Conservation (phyloP, 2,113 vertebrate genomes). For the Bungarus multicinctus region DNA sequence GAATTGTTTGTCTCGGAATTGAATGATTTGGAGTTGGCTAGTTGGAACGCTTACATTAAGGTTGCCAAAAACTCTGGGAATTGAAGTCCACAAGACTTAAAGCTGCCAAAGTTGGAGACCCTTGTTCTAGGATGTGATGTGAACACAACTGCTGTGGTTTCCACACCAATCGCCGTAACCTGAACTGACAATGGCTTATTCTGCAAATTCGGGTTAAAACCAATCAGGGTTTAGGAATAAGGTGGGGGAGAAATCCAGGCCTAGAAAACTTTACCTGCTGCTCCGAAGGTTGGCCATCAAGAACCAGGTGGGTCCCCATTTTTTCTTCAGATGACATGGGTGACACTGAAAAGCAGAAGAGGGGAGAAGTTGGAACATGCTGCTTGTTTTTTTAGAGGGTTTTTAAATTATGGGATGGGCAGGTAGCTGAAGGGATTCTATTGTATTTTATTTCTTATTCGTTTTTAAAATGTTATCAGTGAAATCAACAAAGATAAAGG, state of each 20-base stretch:
- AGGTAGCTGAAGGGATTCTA: neutral
- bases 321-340: neutral
- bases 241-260: neutral
- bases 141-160: neutral
- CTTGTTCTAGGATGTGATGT: neutral
- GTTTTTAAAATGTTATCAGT: neutral
- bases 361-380: accelerated
- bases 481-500: neutral
- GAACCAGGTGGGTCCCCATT: accelerated
- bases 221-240: neutral
- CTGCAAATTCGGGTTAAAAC: neutral
- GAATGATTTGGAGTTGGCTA: no score
- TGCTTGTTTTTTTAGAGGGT: neutral
- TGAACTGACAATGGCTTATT: neutral
- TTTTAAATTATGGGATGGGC: neutral
- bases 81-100: no score
- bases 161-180: neutral
- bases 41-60: no score
- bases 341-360: neutral
- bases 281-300: neutral
- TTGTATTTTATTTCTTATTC: neutral
- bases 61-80: no score
- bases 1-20: no score
- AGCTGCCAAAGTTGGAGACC: no score
- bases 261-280: neutral